Percentiles rank a stretch among this genome's conserved stretches.
phyloP scores from a whole-genome alignment of 2,797 vertebrate species.

The Sebastes oblongus region DNA sequence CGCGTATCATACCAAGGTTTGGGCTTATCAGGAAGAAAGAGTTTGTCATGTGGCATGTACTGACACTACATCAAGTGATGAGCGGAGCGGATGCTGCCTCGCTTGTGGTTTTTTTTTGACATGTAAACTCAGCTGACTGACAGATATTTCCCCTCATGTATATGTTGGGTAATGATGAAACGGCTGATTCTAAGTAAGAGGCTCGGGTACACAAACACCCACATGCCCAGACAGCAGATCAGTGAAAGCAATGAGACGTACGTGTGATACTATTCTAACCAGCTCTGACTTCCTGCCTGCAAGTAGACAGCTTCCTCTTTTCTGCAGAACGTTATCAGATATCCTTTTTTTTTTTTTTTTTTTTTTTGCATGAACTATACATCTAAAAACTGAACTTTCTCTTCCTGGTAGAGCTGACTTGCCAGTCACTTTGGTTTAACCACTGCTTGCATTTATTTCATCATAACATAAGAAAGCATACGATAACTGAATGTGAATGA shows the following conservation, averaged over 20 bases:
- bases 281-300: slow-evolving; percentile 52
- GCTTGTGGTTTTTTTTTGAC: slow-evolving; percentile 42
- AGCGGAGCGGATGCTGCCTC: slow-evolving; percentile 32
- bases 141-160: slow-evolving; percentile 32
- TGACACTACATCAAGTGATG: slow-evolving; percentile 3
- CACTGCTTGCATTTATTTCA: neutral
- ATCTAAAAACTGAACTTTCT: neutral
- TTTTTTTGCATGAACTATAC: neutral
- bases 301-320: slow-evolving; percentile 48
- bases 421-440: neutral
- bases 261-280: neutral
- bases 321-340: slow-evolving; percentile 21
- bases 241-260: neutral
- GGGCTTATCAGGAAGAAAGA: slow-evolving; percentile 34
- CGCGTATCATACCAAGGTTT: slow-evolving; percentile 23
- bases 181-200: neutral
- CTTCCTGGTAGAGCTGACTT: neutral
- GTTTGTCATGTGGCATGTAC: slow-evolving; percentile 27
- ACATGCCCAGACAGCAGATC: neutral
- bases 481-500: neutral
- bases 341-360: neutral
- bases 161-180: slow-evolving; percentile 35
- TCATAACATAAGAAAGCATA: neutral
- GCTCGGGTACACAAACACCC: neutral
- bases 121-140: slow-evolving; percentile 42